Base-by-base conservation (phyloP, 2,888 invertebrate species). In the Trissoscelio sp. region DNA sequence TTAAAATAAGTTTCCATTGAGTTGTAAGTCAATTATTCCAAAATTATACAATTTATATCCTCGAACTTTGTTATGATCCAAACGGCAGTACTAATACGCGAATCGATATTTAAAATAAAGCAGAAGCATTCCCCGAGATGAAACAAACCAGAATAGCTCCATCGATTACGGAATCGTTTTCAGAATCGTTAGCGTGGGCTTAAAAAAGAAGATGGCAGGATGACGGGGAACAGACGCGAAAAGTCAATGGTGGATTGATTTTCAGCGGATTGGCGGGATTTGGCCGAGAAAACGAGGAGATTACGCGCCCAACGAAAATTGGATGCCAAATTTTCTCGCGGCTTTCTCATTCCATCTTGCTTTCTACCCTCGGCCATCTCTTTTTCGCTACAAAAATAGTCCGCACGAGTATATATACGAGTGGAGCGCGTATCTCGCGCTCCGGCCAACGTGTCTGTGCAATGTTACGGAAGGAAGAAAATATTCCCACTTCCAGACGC, bases 261-360 rank as follows among this genome's bases (percentile, higher is more conserved):
- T 44, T 42, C 31, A 18, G 31, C 46, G 31, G 53, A 48, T 53
- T n/a, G 64, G 46, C 7, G 48, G 67, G 44, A 67, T 55, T 42
- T 44, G 55, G 39, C 12, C 28, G 22, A 20, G 42, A 31, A 55
- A 67, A 42, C 55, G 42, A 44, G 44, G 6, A 31, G 48, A 64
- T 64, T 66, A 55, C 24, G 22, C 16, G 34, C 51, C 18, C 55
- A 18, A 31, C 31, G 55, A 55, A 53, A 67, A 67, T 53, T 67
- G 55, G 55, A 67, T 67, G 55, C 42, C 67, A 55, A 67, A 67
- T 55, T 55, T 67, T n/a, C n/a, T 66, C 39, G 20, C 42, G 14
- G 24, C 58, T 57, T 39, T 51, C 51, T n/a, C 39, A 2, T 14
- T 39, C 34, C 34, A 2, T 34, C 34, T n/a, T n/a, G 34, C 34